A percentile compares a stretch with the other conserved stretches of the same genome.
Evolutionary conservation across 2,113 vertebrate genomes (phyloP).

Genomic region (Mormoops blainvillei): DNA sequence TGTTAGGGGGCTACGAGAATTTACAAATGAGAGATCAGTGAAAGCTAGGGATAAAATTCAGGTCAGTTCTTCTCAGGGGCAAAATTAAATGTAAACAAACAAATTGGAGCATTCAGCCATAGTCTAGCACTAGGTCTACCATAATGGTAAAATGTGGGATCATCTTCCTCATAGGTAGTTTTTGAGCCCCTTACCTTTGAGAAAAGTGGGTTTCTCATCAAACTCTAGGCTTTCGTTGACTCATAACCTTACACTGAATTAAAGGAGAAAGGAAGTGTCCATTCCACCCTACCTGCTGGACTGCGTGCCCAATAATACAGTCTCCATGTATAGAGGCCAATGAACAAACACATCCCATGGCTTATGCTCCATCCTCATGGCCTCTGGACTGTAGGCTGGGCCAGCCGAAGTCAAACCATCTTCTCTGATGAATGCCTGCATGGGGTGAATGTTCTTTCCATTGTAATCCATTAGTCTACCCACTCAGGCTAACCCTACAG

Average conservation of each 20-base stretch:
- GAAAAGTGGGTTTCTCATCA: not conserved
- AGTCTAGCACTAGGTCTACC: not conserved
- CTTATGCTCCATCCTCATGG: rapidly evolving
- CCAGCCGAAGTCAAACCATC: not conserved
- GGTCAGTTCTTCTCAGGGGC: not conserved
- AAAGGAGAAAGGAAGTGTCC: not conserved
- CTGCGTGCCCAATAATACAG: not conserved
- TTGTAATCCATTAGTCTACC: not conserved
- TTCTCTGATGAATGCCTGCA: not conserved
- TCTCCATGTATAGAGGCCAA: not conserved
- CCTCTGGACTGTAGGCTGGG: not conserved
- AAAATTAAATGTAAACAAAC: not conserved
- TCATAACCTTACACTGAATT: not conserved
- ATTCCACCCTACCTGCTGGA: not conserved
- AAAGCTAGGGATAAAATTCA: not conserved
- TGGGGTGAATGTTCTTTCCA: not conserved
- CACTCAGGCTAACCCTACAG: not conserved
- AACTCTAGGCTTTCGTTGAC: not conserved
- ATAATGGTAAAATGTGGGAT: not conserved
- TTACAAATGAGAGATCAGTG: not conserved
- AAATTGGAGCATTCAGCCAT: not conserved
- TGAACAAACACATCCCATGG: not conserved
- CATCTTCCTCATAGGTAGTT: not conserved
- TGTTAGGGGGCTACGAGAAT: not conserved
- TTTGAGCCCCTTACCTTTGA: not conserved